Conservation (phyloP, 2,797 vertebrate species). For the Limosa lapponica region DNA sequence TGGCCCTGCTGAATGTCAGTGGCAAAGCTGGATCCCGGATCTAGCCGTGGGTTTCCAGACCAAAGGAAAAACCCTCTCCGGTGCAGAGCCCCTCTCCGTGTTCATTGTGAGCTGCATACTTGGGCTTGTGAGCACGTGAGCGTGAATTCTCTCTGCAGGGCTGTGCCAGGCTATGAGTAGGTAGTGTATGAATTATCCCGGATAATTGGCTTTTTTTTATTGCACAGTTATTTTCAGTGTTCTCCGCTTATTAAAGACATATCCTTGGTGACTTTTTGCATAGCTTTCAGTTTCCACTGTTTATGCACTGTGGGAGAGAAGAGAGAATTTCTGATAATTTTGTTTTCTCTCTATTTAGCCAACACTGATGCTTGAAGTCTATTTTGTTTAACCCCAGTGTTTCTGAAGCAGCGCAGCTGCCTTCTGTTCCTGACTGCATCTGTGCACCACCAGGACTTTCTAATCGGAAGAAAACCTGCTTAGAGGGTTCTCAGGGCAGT, state of each 20-base stretch:
- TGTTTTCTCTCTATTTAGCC: slow-evolving; percentile 53
- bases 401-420: slow-evolving; percentile 23
- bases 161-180: slow-evolving; percentile 19
- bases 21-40: neutral
- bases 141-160: neutral
- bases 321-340: slow-evolving; percentile 47
- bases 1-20: neutral
- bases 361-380: neutral
- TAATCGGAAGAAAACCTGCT: neutral
- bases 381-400: slow-evolving; percentile 3
- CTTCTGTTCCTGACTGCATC: neutral
- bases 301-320: slow-evolving; percentile 27
- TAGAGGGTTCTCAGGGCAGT: neutral
- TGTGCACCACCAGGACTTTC: neutral
- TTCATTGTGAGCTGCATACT: neutral
- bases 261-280: neutral
- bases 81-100: neutral
- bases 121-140: neutral
- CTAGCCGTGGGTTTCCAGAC: neutral
- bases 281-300: slow-evolving; percentile 32
- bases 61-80: neutral
- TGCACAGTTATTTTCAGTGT: slow-evolving; percentile 2
- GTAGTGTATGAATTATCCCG: neutral
- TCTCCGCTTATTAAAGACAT: slow-evolving; percentile 31
- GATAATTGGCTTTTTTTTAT: slow-evolving; percentile 35